phyloP scores from a whole-genome alignment of 2,888 invertebrate species.

The Thymelicus lineola region DNA sequence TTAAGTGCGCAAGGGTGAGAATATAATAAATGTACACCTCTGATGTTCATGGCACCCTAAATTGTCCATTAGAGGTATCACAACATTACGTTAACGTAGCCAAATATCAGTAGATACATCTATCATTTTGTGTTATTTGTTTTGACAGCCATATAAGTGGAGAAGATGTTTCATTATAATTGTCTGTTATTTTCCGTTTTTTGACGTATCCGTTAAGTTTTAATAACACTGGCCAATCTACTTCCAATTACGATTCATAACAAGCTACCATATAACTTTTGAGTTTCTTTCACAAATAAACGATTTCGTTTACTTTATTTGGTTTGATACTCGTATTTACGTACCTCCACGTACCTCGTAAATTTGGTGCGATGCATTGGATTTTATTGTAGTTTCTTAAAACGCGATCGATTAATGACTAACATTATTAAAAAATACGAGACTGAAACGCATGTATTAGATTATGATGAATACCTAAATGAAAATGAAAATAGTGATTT shows the following conservation, averaged over 20 bases:
- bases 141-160: constrained; percentile 66
- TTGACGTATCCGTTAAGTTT: constrained; percentile 17
- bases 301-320: no score
- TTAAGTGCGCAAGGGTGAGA: constrained; percentile 58
- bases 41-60: constrained; percentile 41
- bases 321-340: no score
- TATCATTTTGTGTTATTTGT: constrained; percentile 75
- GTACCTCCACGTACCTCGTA: no score
- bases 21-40: constrained; percentile 57
- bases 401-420: no score
- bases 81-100: constrained; percentile 63
- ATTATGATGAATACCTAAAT: no score
- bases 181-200: constrained; percentile 18
- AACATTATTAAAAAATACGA: no score
- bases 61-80: constrained; percentile 58
- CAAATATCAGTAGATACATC: constrained; percentile 71
- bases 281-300: background rate
- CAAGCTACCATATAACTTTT: constrained; percentile 11
- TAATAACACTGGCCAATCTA: constrained; percentile 5
- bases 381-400: no score
- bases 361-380: no score
- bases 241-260: constrained; percentile 1
- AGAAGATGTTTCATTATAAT: constrained; percentile 18
- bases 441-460: no score
- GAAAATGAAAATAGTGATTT: no score